phyloP scores from a whole-genome alignment of 2,888 invertebrate species.

The Caenorhabditis panamensis region DNA sequence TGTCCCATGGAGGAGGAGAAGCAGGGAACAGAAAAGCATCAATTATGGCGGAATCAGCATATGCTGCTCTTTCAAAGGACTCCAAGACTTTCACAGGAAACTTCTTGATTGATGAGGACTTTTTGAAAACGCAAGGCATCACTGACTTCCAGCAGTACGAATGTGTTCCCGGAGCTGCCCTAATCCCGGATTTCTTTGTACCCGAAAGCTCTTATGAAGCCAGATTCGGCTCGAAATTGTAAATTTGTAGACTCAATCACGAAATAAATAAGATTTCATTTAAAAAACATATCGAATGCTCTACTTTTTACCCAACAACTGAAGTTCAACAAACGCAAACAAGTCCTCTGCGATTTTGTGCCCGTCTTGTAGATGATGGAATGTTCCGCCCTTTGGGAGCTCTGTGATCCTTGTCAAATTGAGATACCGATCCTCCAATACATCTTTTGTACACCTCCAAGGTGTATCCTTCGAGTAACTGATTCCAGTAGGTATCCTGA shows the following conservation, averaged over 20 bases:
- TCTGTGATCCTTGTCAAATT: constrained; percentile 58
- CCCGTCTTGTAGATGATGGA: constrained; percentile 67
- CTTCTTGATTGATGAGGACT: constrained; percentile 94
- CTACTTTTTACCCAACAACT: constrained; percentile 35
- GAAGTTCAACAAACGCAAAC: constrained; percentile 71
- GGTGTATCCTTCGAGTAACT: constrained; percentile 51
- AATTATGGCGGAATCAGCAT: constrained; percentile 87
- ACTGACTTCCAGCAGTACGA: constrained; percentile 90
- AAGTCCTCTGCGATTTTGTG: constrained; percentile 69
- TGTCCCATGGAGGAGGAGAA: constrained; percentile 82
- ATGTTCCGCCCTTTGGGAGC: constrained; percentile 67
- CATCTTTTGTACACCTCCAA: constrained; percentile 42
- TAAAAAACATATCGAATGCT: no score
- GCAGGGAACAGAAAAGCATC: constrained; percentile 78
- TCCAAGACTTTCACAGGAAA: constrained; percentile 87
- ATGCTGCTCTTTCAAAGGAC: constrained; percentile 88
- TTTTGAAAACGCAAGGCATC: constrained; percentile 88
- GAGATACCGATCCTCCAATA: constrained; percentile 52
- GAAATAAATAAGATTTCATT: constrained; percentile 12
- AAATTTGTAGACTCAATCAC: constrained; percentile 9
- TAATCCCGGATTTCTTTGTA: constrained; percentile 93
- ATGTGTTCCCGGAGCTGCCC: constrained; percentile 87
- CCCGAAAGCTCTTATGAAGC: constrained; percentile 37
- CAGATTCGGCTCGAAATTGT: constrained; percentile 41
- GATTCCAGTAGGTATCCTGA: constrained; percentile 36